Evolutionary conservation across 2,797 vertebrate genomes (phyloP).

Genomic region (Sparidentex hasta): DNA sequence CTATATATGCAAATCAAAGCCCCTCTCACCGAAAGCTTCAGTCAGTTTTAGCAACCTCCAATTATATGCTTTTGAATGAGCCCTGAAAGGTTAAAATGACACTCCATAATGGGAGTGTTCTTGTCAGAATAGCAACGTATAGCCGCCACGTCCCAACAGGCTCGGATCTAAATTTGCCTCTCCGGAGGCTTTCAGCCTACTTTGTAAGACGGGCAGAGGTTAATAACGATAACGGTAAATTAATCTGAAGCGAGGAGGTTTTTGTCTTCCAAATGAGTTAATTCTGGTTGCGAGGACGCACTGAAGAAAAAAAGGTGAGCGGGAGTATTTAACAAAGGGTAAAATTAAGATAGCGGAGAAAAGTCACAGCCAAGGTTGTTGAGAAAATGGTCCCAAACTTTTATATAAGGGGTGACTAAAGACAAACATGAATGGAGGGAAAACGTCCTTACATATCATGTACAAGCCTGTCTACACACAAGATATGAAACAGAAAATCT

Average conservation of each 20-base stretch:
- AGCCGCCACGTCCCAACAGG: constrained; percentile 48
- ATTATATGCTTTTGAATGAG: constrained; percentile 62
- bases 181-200: constrained; percentile 63
- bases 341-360: constrained; percentile 15
- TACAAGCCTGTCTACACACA: not conserved
- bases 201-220: constrained; percentile 72
- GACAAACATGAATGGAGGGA: not conserved
- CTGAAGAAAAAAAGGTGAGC: constrained; percentile 40
- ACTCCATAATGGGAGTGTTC: constrained; percentile 58
- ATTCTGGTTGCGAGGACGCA: constrained; percentile 45
- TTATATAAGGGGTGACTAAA: constrained; percentile 17
- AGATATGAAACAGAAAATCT: not conserved
- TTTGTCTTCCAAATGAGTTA: constrained; percentile 57
- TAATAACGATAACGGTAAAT: constrained; percentile 75
- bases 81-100: constrained; percentile 63
- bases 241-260: constrained; percentile 39
- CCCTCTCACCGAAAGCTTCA: constrained; percentile 40
- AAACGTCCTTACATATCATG: not conserved
- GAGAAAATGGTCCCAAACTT: constrained; percentile 30
- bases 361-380: constrained; percentile 46
- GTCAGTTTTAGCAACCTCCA: constrained; percentile 63
- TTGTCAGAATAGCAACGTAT: constrained; percentile 54
- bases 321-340: constrained; percentile 32
- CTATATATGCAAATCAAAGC: constrained; percentile 69
- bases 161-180: constrained; percentile 56